Percentiles rank a stretch among this genome's conserved stretches.
These are phyloP conservation scores for Lepeophtheirus nordmannii DNA, from an alignment of 2,888 invertebrate species.

Conservation along the genomic window DNA sequence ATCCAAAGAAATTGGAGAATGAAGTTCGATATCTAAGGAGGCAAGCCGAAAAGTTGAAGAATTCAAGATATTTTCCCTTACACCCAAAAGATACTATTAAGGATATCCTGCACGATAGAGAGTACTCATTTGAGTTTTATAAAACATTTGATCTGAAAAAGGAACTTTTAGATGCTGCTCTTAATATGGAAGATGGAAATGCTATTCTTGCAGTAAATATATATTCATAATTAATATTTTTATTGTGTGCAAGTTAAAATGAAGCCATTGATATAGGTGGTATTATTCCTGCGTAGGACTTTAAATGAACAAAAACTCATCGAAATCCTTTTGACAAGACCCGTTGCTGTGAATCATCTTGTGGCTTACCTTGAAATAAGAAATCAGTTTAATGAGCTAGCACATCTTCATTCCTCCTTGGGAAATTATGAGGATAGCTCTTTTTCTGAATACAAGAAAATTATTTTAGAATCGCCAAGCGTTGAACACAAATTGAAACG, in stretches of 20 bases:
- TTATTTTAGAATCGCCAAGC: not conserved
- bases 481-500: conserved; percentile 11
- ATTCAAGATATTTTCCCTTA: not conserved
- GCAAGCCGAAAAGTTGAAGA: not conserved
- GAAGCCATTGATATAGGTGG: not conserved
- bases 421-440: conserved; percentile 21
- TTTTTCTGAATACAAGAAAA: not conserved
- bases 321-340: not conserved
- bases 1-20: not conserved
- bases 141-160: conserved; percentile 17
- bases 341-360: conserved; percentile 14
- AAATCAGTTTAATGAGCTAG: not conserved
- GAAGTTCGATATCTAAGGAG: conserved; percentile 2
- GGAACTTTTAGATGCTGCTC: conserved; percentile 20
- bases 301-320: conserved; percentile 10
- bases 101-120: conserved; percentile 12
- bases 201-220: conserved; percentile 17
- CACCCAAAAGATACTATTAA: conserved; percentile 15
- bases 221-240: not conserved
- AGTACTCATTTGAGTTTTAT: conserved; percentile 24
- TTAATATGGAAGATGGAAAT: conserved; percentile 18
- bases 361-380: conserved; percentile 15
- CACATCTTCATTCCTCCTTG: conserved; percentile 16
- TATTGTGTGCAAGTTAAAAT: not conserved
- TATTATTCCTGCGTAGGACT: conserved; percentile 15